phyloP scores from a whole-genome alignment of 2,888 invertebrate genomes.

The Ditylenchus weischeri region DNA sequence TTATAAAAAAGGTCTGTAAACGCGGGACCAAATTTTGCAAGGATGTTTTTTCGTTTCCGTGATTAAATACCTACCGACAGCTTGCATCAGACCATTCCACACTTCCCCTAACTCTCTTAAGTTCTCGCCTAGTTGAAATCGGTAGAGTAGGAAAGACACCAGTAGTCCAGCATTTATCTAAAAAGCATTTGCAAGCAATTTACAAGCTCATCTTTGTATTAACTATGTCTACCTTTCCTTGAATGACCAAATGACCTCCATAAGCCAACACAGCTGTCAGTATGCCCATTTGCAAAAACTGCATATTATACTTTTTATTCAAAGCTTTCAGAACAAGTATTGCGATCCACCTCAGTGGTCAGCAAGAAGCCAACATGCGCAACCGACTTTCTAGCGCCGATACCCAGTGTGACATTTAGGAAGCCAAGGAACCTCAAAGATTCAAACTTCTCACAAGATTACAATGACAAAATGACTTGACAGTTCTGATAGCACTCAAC shows the following conservation, averaged over 20 bases:
- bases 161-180: constrained; percentile 59
- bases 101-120: constrained; percentile 60
- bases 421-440: constrained; percentile 49
- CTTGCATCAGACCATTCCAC: constrained; percentile 62
- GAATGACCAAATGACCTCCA: constrained; percentile 61
- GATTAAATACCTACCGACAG: constrained; percentile 58
- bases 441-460: constrained; percentile 61
- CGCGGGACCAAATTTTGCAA: too few relatives aligned
- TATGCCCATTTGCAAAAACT: constrained; percentile 57
- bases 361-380: constrained; percentile 60
- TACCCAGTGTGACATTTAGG: constrained; percentile 48
- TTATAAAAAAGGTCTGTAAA: too few relatives aligned
- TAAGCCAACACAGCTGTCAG: constrained; percentile 60
- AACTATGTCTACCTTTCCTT: constrained; percentile 37
- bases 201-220: background rate
- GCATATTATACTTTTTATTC: too few relatives aligned
- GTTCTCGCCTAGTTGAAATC: constrained; percentile 61
- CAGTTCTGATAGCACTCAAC: constrained; percentile 61
- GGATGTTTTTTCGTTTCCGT: too few relatives aligned
- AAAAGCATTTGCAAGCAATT: background rate
- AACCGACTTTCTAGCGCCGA: constrained; percentile 57
- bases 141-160: constrained; percentile 62
- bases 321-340: too few relatives aligned
- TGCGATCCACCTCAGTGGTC: constrained; percentile 58
- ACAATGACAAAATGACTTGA: constrained; percentile 62